phyloP scores from a whole-genome alignment of 1,140 invertebrate species.

The Fopius arisanus region DNA sequence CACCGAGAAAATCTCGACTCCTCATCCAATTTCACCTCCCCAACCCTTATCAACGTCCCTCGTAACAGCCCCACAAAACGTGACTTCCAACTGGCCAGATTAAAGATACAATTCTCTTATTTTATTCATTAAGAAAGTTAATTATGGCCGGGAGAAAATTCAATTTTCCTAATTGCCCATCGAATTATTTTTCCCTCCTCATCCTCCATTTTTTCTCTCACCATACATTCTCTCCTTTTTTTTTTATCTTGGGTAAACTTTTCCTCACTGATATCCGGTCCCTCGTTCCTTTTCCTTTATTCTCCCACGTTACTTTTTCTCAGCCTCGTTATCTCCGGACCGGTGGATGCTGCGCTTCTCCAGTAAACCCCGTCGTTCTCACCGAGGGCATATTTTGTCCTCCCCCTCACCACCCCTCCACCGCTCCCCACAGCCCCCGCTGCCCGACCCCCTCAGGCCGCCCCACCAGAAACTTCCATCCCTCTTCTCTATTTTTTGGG shows the following conservation, averaged over 20 bases:
- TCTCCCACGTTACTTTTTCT: slow-evolving; percentile 15
- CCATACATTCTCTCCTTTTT: neutral
- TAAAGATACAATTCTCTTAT: slow-evolving; percentile 52
- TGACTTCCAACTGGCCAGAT: slow-evolving; percentile 43
- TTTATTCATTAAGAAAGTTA: slow-evolving; percentile 57
- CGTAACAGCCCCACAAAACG: slow-evolving; percentile 9
- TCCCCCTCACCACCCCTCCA: neutral
- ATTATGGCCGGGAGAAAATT: slow-evolving; percentile 42
- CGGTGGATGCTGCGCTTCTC: neutral
- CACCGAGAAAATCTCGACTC: neutral
- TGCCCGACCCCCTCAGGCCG: neutral
- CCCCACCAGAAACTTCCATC: neutral
- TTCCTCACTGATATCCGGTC: neutral
- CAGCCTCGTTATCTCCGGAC: slow-evolving; percentile 23
- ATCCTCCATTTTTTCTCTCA: slow-evolving; percentile 27
- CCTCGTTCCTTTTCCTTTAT: slow-evolving; percentile 1
- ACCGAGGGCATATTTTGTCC: slow-evolving; percentile 10
- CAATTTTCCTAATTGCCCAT: slow-evolving; percentile 56
- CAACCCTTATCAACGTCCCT: neutral
- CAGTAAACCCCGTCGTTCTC: neutral
- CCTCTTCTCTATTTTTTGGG: slow-evolving; percentile 1
- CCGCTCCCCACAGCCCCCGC: neutral
- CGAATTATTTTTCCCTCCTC: slow-evolving; percentile 30
- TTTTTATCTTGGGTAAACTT: neutral
- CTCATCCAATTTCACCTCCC: neutral